Conservation (phyloP, 1,140 invertebrate genomes). For the Venturia canescens region DNA sequence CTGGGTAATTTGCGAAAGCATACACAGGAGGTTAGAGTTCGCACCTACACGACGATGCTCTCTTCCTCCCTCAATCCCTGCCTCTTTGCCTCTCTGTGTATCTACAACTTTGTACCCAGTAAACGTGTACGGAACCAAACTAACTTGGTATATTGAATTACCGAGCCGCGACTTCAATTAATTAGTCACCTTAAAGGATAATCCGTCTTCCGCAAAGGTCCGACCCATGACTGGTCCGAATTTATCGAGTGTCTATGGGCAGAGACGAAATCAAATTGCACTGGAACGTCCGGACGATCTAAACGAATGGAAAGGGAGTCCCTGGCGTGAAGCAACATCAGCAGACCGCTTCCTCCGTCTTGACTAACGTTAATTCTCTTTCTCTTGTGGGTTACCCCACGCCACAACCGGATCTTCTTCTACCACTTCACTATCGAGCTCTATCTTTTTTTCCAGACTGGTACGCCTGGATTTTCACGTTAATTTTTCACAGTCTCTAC, state of each 20-base stretch:
- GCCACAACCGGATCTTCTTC: neutral
- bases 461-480: neutral
- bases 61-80: too few species aligned
- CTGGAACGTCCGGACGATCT: neutral
- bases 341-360: slow-evolving; percentile 19
- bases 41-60: neutral
- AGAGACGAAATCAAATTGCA: slow-evolving; percentile 30
- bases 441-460: neutral
- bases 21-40: neutral
- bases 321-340: neutral
- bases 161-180: slow-evolving; percentile 54
- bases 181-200: slow-evolving; percentile 60
- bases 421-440: neutral
- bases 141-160: slow-evolving; percentile 62
- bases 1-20: slow-evolving; percentile 56
- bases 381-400: neutral
- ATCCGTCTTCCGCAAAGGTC: slow-evolving; percentile 46
- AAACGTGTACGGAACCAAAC: neutral
- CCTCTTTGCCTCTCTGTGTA: neutral
- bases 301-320: neutral
- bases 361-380: slow-evolving; percentile 23
- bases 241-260: slow-evolving; percentile 15
- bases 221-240: slow-evolving; percentile 18
- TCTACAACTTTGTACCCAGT: neutral
- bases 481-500: slow-evolving; percentile 15